phyloP scores from a whole-genome alignment of 2,113 vertebrate species.

The Lanius collurio region DNA sequence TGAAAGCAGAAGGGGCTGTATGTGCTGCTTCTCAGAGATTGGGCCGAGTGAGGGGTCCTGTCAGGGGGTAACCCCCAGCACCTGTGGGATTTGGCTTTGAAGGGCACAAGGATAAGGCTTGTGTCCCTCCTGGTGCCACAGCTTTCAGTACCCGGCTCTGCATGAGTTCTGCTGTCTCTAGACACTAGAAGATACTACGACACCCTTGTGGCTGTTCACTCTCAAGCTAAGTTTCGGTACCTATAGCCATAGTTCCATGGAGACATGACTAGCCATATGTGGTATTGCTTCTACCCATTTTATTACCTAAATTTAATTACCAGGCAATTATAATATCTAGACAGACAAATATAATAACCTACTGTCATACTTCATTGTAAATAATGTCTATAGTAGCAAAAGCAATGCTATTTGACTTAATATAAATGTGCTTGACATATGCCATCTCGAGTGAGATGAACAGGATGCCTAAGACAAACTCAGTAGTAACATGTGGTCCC shows the following conservation, averaged over 20 bases:
- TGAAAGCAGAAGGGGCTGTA: not conserved
- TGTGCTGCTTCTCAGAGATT: not conserved
- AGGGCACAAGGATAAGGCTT: not conserved
- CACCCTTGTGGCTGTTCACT: not conserved
- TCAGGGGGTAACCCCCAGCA: not conserved
- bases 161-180: not conserved
- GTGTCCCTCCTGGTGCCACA: not conserved
- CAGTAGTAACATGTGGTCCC: not conserved
- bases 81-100: not conserved
- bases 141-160: not conserved
- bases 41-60: not conserved
- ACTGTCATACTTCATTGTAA: not conserved
- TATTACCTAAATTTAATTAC: slow-evolving; percentile 21
- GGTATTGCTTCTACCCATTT: not conserved
- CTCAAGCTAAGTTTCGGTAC: not conserved
- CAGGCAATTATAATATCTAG: not conserved
- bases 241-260: not conserved
- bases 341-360: not conserved
- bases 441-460: not conserved
- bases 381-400: not conserved
- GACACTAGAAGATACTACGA: not conserved
- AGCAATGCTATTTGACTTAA: not conserved
- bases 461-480: not conserved
- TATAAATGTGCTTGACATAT: not conserved
- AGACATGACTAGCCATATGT: not conserved